A percentile compares a stretch with the other conserved stretches of the same genome.
These are phyloP conservation scores for Cryptoleucopteryx plumbea DNA, from an alignment of 2,113 vertebrate species.

Conservation along the genomic window DNA sequence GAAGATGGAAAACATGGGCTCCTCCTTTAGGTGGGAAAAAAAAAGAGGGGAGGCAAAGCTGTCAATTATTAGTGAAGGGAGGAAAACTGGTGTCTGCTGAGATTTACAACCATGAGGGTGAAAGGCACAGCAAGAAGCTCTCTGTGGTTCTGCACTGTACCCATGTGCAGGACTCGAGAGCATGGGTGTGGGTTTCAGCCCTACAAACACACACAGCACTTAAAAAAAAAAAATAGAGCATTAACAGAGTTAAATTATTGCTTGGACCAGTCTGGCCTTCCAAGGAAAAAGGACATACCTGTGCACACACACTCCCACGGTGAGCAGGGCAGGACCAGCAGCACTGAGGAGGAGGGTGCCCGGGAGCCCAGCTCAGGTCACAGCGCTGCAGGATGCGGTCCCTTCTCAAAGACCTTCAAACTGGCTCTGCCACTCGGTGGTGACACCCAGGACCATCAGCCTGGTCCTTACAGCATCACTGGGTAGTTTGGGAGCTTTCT, in stretches of 20 bases:
- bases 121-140: neutral
- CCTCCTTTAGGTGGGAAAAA: neutral
- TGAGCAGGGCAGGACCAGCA: neutral
- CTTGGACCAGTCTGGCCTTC: neutral
- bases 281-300: neutral
- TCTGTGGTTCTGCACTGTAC: neutral
- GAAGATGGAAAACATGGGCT: neutral
- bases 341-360: neutral
- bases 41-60: neutral
- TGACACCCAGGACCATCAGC: neutral
- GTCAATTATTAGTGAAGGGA: neutral
- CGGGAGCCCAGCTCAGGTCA: neutral
- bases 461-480: neutral
- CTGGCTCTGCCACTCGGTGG: neutral
- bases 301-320: neutral
- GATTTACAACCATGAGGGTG: neutral
- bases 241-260: neutral
- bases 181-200: neutral
- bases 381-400: neutral
- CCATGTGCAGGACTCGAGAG: fast-evolving
- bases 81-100: neutral
- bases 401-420: neutral
- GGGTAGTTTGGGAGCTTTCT: neutral
- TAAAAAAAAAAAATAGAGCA: neutral
- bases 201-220: neutral